These are phyloP conservation scores for Gymnocheta viridis DNA, from an alignment of 2,888 invertebrate genomes.

Conservation along the genomic window DNA sequence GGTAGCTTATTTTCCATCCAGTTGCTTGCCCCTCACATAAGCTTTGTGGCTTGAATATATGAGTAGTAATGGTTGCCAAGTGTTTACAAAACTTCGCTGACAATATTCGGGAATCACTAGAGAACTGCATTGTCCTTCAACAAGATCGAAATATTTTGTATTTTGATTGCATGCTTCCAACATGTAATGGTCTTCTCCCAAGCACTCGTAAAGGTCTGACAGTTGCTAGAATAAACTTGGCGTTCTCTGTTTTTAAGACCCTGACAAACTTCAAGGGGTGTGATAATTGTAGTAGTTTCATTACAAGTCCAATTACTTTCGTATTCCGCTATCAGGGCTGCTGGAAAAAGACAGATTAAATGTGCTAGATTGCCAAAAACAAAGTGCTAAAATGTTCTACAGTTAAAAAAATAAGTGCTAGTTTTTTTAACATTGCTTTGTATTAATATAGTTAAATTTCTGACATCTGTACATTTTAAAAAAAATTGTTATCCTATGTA, in stretches of 20 bases:
- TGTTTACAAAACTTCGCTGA: conserved; percentile 72
- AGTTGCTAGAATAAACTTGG: conserved; percentile 74
- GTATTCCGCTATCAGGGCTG: conserved; percentile 51
- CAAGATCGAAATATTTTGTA: conserved; percentile 76
- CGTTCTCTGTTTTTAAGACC: conserved; percentile 62
- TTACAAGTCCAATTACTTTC: conserved; percentile 15
- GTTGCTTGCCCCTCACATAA: conserved; percentile 22
- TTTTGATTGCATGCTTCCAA: conserved; percentile 72
- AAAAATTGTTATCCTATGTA: no score
- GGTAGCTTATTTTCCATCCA: conserved; percentile 71
- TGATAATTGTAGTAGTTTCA: conserved; percentile 54
- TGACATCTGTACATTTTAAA: no score
- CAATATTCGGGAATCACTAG: conserved; percentile 75
- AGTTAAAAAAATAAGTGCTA: no score
- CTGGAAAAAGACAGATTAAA: no score
- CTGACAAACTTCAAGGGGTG: conserved; percentile 12
- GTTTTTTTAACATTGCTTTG: no score
- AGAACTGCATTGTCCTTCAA: conserved; percentile 71
- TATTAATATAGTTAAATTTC: no score
- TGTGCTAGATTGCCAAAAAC: no score
- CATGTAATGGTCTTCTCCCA: conserved; percentile 74
- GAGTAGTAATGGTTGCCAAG: conserved; percentile 29
- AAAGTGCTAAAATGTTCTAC: no score
- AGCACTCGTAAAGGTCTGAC: conserved; percentile 75
- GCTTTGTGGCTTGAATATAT: not conserved